Base-by-base conservation (phyloP, 2,797 vertebrate genomes). In the Selene dorsalis region DNA sequence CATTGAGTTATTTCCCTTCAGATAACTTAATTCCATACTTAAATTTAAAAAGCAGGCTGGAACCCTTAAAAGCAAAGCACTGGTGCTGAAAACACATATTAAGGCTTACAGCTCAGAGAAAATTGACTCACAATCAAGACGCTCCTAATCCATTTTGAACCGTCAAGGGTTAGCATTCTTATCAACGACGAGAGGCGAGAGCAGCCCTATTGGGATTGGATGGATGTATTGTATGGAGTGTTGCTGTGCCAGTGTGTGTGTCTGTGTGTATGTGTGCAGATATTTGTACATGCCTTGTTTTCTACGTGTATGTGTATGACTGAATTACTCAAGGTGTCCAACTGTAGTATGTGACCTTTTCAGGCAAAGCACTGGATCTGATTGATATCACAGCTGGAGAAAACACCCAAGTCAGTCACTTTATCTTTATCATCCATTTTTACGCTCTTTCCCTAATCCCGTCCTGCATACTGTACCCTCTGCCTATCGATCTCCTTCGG, bases 41-140 rank as follows among this genome's bases (percentile, higher is more conserved):
- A 73, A 85, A 92, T 88, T 84, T 74, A 79, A 85, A 87, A 65
- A 67, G 80, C 69, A 64, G 78, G 28, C 73, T 80, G 79, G 74
- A 89, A 81, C 85, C 87, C 90, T 91, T 90, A 89, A 89, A 84
- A 60, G 86, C 69, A 84, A 71, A 87, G 85, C 88, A 84, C 66
- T 85, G 88, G 83, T 84, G 89, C 90, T 91, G 89, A 91, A 93
- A 91, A 87, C 85, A 79, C 83, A 90, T 77, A 87, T 91, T 84
- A 72, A 79, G 83, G 86, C 83, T 88, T 84, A 84, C 41, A 69
- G 89, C 84, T 84, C 88, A 78, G 83, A 82, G 89, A 82, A 90
- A 90, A 92, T 91, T 87, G 88, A 85, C 88, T 92, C 75, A 77
- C 86, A 88, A 90, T 89, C 85, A 87, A 75, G 83, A 84, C 48